Conservation (phyloP, 2,888 invertebrate genomes). For the Nymphalis c-album region DNA sequence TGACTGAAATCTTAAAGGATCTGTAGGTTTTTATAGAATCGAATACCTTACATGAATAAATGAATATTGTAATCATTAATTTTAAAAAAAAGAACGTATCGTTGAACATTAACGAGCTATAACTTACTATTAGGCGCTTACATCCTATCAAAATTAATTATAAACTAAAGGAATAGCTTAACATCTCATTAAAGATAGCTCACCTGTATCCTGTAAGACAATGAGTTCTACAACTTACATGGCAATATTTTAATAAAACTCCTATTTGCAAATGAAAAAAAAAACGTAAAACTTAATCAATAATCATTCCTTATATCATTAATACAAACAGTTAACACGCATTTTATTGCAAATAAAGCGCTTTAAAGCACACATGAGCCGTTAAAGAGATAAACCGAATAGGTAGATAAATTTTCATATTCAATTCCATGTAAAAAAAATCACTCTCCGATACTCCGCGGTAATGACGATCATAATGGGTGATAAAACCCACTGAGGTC, state of each 20-base stretch:
- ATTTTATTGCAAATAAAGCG: slow-evolving; percentile 6
- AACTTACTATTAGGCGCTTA: too few species aligned
- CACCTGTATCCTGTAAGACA: slow-evolving; percentile 1
- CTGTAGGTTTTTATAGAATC: too few species aligned
- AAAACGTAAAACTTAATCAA: slow-evolving; percentile 1
- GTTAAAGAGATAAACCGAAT: slow-evolving; percentile 10
- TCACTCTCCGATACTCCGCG: slow-evolving; percentile 42
- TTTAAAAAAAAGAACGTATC: too few species aligned
- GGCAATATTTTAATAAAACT: slow-evolving; percentile 1
- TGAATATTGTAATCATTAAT: too few species aligned
- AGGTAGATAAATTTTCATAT: slow-evolving; percentile 36
- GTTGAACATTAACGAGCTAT: too few species aligned
- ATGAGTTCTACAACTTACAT: neutral
- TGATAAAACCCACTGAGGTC: slow-evolving; percentile 68
- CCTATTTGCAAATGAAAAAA: neutral
- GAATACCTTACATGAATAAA: too few species aligned
- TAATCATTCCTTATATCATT: slow-evolving; percentile 1
- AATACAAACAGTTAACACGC: slow-evolving; percentile 1
- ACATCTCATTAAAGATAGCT: too few species aligned
- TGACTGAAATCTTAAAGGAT: too few species aligned
- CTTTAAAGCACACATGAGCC: neutral
- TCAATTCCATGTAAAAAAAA: slow-evolving; percentile 46
- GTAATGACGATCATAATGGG: slow-evolving; percentile 72
- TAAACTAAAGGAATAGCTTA: too few species aligned
- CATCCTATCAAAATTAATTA: too few species aligned